Percentiles rank a stretch among this genome's conserved stretches.
Evolutionary conservation across 2,113 vertebrate species (phyloP).

Genomic region (Cinclus mexicanus): DNA sequence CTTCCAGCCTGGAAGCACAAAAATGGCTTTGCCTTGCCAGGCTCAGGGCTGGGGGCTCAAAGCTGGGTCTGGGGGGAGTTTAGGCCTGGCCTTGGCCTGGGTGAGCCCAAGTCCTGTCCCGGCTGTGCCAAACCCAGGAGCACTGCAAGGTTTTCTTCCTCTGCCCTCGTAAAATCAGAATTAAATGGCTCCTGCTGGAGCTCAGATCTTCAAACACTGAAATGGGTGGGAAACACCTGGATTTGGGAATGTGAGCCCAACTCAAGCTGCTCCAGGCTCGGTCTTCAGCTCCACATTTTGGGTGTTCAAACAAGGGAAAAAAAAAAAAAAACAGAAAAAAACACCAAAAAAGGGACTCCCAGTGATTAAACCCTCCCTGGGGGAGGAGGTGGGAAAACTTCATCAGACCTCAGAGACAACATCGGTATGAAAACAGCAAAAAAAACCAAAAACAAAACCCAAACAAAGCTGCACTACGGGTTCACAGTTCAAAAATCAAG

Average conservation of each 20-base stretch:
- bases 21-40: neutral
- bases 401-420: neutral
- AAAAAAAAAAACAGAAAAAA: neutral
- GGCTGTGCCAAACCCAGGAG: neutral
- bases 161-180: accelerated
- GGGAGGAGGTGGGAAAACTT: neutral
- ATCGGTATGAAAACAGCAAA: accelerated
- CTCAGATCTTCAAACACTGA: neutral
- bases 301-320: neutral
- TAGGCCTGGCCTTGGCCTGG: neutral
- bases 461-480: accelerated
- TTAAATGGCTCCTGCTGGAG: neutral
- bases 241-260: neutral
- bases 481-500: neutral
- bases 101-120: neutral
- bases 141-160: accelerated
- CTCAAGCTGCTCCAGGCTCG: neutral
- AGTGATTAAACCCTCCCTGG: neutral
- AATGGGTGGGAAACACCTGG: neutral
- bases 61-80: neutral
- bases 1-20: accelerated
- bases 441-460: no score
- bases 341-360: accelerated
- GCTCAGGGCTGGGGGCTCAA: accelerated
- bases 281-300: accelerated